These are phyloP conservation scores for Araneus ventricosus DNA, from an alignment of 1,140 invertebrate genomes.

Conservation along the genomic window DNA sequence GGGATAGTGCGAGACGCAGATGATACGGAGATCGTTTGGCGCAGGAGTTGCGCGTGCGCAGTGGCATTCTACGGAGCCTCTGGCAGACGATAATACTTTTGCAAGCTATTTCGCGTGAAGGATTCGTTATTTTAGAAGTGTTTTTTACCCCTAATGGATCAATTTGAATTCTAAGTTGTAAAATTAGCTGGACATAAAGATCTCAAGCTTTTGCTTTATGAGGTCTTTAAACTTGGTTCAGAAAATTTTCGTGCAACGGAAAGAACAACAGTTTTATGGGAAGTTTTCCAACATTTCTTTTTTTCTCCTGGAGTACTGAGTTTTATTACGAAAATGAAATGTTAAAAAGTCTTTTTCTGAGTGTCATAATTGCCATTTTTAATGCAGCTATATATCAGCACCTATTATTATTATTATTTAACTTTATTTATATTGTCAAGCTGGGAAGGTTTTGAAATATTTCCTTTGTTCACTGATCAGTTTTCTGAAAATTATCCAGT, in stretches of 20 bases:
- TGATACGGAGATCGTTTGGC: constrained; percentile 61
- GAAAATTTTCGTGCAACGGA: background rate
- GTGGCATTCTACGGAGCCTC: background rate
- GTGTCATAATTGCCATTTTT: too few species aligned
- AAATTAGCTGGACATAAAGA: background rate
- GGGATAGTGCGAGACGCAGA: constrained; percentile 40
- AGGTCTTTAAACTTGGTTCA: background rate
- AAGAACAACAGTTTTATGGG: background rate
- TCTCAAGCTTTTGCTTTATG: background rate
- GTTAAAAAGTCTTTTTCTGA: too few species aligned
- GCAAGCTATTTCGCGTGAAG: background rate
- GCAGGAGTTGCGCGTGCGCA: constrained; percentile 64
- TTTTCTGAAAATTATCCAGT: too few species aligned
- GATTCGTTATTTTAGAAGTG: background rate
- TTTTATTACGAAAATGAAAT: too few species aligned
- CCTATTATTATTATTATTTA: too few species aligned
- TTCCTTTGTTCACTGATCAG: too few species aligned
- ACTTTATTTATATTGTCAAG: too few species aligned
- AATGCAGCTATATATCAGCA: too few species aligned
- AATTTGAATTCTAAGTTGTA: background rate
- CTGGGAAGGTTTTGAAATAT: too few species aligned
- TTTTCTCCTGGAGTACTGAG: too few species aligned
- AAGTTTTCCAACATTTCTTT: background rate
- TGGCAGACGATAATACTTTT: constrained; percentile 38
- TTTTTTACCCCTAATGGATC: background rate